Evolutionary conservation across 1,140 invertebrate genomes (phyloP), one percentile per base, ranked within the genome.

Genomic region (Armadillidium nasatum): DNA sequence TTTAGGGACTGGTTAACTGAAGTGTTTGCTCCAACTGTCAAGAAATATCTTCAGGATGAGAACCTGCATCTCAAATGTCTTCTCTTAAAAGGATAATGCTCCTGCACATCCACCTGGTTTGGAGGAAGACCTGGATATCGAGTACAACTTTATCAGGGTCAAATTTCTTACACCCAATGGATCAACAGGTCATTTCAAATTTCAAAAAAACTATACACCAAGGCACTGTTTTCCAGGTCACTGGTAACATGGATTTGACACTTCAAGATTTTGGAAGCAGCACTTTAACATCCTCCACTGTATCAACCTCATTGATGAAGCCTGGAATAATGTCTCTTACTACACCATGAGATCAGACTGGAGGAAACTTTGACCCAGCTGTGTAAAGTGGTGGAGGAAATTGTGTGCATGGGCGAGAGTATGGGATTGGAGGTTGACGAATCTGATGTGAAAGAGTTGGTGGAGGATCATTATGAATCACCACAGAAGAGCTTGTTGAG

Each of bases 191-290:
- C 4, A 73, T 73, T 73, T 3, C 72, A 7, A 73, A 73, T 19
- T 73, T 73, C 72, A 73, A 73, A n/a, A 67, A 67, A n/a, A n/a
- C 13, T 67, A 45, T 72, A 45, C 50, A n/a, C n/a, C n/a, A n/a
- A n/a, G n/a, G n/a, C n/a, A n/a, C n/a, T n/a, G n/a, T n/a, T n/a
- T n/a, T n/a, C 21, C 43, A 44, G 19, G 71, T 6, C 4, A 43
- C 23, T 7, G 21, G 23, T 44, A 45, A 72, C 33, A 72, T 45
- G 4, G 6, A 44, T 43, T 15, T 72, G 15, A 72, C 21, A 21
- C 71, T 72, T 21, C 15, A 13, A 15, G 33, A 72, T 71, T 22
- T 71, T 71, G 70, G 70, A 71, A 73, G 45, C 15, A 73, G 13
- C 72, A 67, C 43, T 73, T 73, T n/a, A 69, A 68, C 50, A 73